Percentiles rank a stretch among this genome's conserved stretches.
phyloP scores from a whole-genome alignment of 2,888 invertebrate species.

The Drosophila paracracens region DNA sequence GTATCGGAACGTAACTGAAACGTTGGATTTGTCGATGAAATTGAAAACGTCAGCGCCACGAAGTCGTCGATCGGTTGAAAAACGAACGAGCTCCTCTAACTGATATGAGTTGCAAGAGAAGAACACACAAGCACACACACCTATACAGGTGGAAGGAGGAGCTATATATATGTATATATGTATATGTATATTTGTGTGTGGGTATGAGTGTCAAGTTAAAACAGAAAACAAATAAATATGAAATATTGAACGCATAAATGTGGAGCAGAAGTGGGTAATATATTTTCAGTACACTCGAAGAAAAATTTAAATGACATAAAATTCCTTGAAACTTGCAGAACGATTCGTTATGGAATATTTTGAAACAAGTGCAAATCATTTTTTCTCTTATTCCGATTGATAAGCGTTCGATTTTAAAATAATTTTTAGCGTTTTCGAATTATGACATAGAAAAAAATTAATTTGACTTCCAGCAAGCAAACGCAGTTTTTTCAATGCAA shows the following conservation, averaged over 20 bases:
- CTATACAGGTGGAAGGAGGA: conserved; percentile 47
- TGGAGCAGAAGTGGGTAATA: conserved; percentile 70
- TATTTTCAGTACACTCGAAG: background rate
- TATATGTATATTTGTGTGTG: conserved; percentile 4
- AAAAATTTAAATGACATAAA: background rate
- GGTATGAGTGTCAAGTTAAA: conserved; percentile 29
- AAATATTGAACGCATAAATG: conserved; percentile 75
- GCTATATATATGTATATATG: conserved; percentile 6
- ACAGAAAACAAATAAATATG: conserved; percentile 74
- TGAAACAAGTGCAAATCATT: background rate
- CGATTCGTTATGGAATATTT: background rate
- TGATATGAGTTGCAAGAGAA: conserved; percentile 62
- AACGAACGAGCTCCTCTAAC: conserved; percentile 29
- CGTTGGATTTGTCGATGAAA: conserved; percentile 80
- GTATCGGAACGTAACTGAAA: conserved; percentile 83
- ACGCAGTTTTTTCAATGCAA: fast-evolving
- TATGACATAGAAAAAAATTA: background rate
- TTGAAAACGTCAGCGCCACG: conserved; percentile 81
- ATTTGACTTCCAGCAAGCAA: background rate
- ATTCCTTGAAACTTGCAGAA: background rate
- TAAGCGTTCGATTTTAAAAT: background rate
- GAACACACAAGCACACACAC: conserved; percentile 19
- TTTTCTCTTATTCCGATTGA: background rate
- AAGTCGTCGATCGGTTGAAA: conserved; percentile 56
- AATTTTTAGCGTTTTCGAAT: no score